Evolutionary conservation across 2,888 invertebrate genomes (phyloP), one percentile per base, ranked within the genome.

Genomic region (Palloptera scutellata): DNA sequence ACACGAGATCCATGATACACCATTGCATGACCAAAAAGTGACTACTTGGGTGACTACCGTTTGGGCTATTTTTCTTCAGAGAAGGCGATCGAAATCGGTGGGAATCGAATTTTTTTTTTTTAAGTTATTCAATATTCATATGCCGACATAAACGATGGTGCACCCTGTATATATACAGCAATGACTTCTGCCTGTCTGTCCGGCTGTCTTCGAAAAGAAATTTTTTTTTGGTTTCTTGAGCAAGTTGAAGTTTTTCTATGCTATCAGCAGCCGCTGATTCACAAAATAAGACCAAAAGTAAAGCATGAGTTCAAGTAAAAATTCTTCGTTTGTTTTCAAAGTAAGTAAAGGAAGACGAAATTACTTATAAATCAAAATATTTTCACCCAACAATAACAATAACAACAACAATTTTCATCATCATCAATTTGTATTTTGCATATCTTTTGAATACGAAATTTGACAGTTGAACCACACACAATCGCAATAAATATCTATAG

Each of bases 371-470:
- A 53, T 61, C 61, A 61, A 61, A 61, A 61, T 61, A 61, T 61
- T 61, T 61, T 61, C 41, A 42, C 53, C 13, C 53, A 12, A 10
- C n/a, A n/a, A n/a, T n/a, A n/a, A n/a, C n/a, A n/a, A n/a, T n/a
- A n/a, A n/a, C n/a, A n/a, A n/a, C 61, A 61, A 52, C 40, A 52
- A 41, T 53, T 52, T 52, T 61, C 61, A 59, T 64, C 59, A 52
- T 64, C 59, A 53, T 59, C 64, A 64, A 64, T 64, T 64, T 64
- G 58, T 58, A 53, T 64, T 51, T 30, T 42, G 58, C 58, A 64
- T 52, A 59, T 64, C 53, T 52, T 59, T 64, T 64, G 64, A 64
- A 64, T 64, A 64, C 52, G 52, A 64, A 64, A 64, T 64, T 59
- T 64, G 64, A 59, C 64, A 64, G 59, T 64, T 59, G 42, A 61